Percentiles rank a stretch among this genome's conserved stretches.
Evolutionary conservation across 2,888 invertebrate species (phyloP).

Genomic region (Meiosimyza platycephala): DNA sequence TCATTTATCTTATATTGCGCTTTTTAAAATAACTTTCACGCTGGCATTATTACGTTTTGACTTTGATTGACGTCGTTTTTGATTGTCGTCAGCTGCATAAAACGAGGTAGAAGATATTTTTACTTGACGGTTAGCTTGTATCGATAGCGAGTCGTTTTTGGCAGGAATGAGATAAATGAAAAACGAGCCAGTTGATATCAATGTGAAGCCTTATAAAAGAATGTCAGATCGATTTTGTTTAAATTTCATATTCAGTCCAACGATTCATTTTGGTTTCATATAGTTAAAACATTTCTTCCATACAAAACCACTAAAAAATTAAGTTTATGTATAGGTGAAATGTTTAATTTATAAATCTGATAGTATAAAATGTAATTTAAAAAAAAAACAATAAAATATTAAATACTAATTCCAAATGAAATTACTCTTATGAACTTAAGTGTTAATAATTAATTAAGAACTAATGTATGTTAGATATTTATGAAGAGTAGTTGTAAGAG

Average conservation of each 20-base stretch:
- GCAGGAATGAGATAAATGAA: too few species aligned
- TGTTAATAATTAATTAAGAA: conserved; percentile 15
- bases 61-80: too few species aligned
- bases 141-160: too few species aligned
- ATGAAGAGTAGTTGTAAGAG: conserved; percentile 6
- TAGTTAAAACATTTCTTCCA: conserved; percentile 19
- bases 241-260: conserved; percentile 39
- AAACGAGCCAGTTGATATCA: too few species aligned
- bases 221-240: conserved; percentile 19
- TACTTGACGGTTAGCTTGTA: too few species aligned
- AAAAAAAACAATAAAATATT: not conserved
- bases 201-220: conserved; percentile 6
- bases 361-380: not conserved
- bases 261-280: conserved; percentile 57
- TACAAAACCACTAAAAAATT: conserved; percentile 2
- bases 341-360: not conserved
- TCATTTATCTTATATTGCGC: too few species aligned
- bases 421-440: conserved; percentile 28
- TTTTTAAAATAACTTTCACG: too few species aligned
- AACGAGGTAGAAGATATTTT: too few species aligned
- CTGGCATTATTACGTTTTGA: too few species aligned
- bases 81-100: too few species aligned
- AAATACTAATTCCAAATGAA: conserved; percentile 23
- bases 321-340: not conserved
- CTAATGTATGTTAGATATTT: conserved; percentile 25